Percentiles rank a stretch among this genome's conserved stretches.
Evolutionary conservation across 2,888 invertebrate genomes (phyloP).

Genomic region (Frankliniella intonsa): DNA sequence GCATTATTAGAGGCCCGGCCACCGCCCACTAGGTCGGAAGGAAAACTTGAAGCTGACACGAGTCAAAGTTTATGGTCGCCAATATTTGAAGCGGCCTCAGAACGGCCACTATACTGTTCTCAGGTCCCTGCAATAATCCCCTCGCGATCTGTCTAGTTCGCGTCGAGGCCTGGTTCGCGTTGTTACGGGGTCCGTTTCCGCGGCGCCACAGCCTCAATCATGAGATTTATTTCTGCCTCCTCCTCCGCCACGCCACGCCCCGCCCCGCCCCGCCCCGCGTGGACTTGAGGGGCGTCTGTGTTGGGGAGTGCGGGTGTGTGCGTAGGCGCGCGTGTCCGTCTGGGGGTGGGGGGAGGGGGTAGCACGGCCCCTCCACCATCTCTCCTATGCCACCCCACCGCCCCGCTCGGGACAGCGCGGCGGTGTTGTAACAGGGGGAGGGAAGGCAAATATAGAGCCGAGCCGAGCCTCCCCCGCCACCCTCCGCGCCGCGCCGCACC

Average conservation of each 20-base stretch:
- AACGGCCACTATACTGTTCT: too few species aligned
- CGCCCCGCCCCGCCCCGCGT: background rate
- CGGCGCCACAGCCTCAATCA: background rate
- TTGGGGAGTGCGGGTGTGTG: background rate
- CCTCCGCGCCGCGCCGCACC: background rate
- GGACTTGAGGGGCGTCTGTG: background rate
- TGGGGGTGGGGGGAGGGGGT: background rate
- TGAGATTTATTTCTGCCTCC: background rate
- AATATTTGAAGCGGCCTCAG: too few species aligned
- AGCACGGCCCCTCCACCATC: background rate
- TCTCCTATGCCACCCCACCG: too few species aligned
- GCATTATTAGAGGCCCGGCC: too few species aligned
- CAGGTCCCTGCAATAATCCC: too few species aligned
- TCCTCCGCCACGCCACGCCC: background rate
- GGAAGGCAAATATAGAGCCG: constrained; percentile 1
- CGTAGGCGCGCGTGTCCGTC: background rate
- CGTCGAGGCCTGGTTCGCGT: too few species aligned
- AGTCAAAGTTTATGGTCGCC: too few species aligned
- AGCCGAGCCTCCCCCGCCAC: background rate
- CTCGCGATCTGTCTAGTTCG: too few species aligned
- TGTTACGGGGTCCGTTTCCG: too few species aligned
- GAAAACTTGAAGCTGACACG: too few species aligned
- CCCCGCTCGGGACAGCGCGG: background rate
- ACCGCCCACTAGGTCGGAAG: too few species aligned
- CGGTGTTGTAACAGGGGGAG: background rate